Base-by-base conservation (phyloP, 2,797 vertebrate genomes). In the Sebastes iracundus region DNA sequence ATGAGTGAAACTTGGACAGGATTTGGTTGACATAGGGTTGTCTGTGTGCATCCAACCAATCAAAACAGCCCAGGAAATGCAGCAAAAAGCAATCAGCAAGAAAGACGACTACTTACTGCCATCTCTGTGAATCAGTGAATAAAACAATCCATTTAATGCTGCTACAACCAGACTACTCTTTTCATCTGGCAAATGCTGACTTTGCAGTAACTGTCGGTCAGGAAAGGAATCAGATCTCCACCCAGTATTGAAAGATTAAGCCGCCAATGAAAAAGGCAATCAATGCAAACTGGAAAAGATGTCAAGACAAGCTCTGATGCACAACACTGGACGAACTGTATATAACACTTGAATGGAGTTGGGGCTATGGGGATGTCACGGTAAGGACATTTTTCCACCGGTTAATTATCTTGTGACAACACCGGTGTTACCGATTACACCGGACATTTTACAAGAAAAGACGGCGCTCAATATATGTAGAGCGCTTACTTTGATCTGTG, bases 71-170 rank as follows among this genome's bases (percentile, higher is more conserved):
- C 23, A 14, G 22, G 52, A 83, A 84, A 83, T 64, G 35, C 56
- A 75, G 18, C 71, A 61, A 56, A 59, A 83, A 70, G 18, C 42
- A 77, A 86, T 77, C 78, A 60, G 72, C 64, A 71, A 83, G 75
- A 84, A 75, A 79, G 52, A 56, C 46, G 35, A 16, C 20, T 6
- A 72, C 69, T 72, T 75, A 58, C 53, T 61, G 53, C 59, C 74
- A 52, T 18, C 62, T 79, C 74, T 72, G 67, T 64, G 59, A 86
- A 49, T 72, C 67, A 77, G 23, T 58, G 23, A 52, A 68, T 35
- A 67, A 81, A 87, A 71, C 53, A 77, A 82, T 82, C 60, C n/a
- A 63, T 79, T 82, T 64, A 49, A 79, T 38, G 28, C 60, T 52
- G 60, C 52, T 49, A 35, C 14, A 42, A 42, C 55, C 33, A 69